Percentiles rank a stretch among this genome's conserved stretches.
These are phyloP conservation scores for Ganaspis brasiliensis DNA, from an alignment of 2,888 invertebrate genomes.

Conservation along the genomic window DNA sequence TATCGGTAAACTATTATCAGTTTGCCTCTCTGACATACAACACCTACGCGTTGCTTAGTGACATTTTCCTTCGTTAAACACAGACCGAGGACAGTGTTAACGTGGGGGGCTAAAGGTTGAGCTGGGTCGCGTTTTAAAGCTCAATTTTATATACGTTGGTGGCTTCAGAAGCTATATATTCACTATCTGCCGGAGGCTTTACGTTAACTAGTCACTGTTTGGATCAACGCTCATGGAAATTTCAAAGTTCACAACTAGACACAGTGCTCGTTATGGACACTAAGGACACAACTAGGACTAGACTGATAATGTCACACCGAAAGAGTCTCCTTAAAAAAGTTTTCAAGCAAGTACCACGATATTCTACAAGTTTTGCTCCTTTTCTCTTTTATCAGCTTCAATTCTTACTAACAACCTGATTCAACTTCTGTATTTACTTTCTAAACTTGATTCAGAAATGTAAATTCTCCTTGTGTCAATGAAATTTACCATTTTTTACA, in stretches of 20 bases:
- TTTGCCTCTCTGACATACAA: neutral
- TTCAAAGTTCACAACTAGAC: slow-evolving; percentile 33
- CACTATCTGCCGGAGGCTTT: slow-evolving; percentile 21
- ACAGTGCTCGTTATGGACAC: slow-evolving; percentile 50
- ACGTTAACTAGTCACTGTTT: slow-evolving; percentile 29
- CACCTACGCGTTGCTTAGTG: neutral
- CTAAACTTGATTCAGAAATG: neutral
- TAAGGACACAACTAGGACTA: slow-evolving; percentile 47
- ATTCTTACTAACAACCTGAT: slow-evolving; percentile 2
- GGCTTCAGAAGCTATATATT: slow-evolving; percentile 21
- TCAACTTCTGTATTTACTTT: slow-evolving; percentile 14
- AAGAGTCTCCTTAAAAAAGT: slow-evolving; percentile 49
- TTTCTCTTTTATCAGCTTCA: neutral
- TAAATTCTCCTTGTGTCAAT: too few species aligned
- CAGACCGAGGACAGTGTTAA: slow-evolving; percentile 11
- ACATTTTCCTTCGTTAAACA: slow-evolving; percentile 34
- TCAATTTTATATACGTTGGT: slow-evolving; percentile 31
- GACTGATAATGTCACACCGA: slow-evolving; percentile 48
- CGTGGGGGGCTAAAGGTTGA: neutral
- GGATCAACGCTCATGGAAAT: slow-evolving; percentile 39
- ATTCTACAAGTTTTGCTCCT: slow-evolving; percentile 11
- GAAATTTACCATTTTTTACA: too few species aligned
- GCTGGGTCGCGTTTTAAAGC: slow-evolving; percentile 29
- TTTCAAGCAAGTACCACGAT: slow-evolving; percentile 31
- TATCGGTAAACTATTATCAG: slow-evolving; percentile 11